Evolutionary conservation across 2,888 invertebrate genomes (phyloP), one percentile per base, ranked within the genome.

Genomic region (Agonopterix arenella): DNA sequence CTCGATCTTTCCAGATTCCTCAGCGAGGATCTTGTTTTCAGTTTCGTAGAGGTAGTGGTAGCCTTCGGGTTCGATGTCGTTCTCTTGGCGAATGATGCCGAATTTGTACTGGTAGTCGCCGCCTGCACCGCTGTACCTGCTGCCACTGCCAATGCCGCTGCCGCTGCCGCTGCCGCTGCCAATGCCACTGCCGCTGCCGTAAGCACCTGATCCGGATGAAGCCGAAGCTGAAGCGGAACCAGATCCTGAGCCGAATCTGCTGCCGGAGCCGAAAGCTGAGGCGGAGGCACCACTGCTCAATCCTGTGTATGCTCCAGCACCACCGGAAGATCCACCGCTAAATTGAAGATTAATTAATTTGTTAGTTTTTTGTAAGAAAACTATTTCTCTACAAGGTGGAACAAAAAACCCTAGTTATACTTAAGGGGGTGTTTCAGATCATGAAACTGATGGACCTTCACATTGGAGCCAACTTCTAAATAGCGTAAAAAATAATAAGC

Each of bases 41-140:
- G 89, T 89, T 61, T 89, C 86, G 53, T 86, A 89, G 11, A 85
- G 70, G 63, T 84, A 89, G 62, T 84, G 88, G 69, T 89, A 89
- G 18, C 88, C 85, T 1, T 88, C 86, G 13, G 78, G 69, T 0
- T 48, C 36, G 8, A 80, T 57, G 0, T 88, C 81, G 10, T 61
- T 68, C 43, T 88, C 86, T 60, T 83, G 80, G 38, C 88, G 85
- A 56, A 89, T 80, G 62, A 88, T 82, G 36, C 85, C 82, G 56
- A 73, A 80, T 58, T 82, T 77, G 70, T 88, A 84, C 18, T 86
- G 70, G 60, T 82, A 86, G 58, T 66, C 56, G 11, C 70, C 67
- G 36, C 50, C 46, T 8, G 51, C 51, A 36, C 53, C 48, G 44
- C 47, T 7, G 43, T 38, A 7, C 48, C 51, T 11, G 47, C 46